These are phyloP conservation scores for Labroides dimidiatus DNA, from an alignment of 2,797 vertebrate species.

Conservation along the genomic window DNA sequence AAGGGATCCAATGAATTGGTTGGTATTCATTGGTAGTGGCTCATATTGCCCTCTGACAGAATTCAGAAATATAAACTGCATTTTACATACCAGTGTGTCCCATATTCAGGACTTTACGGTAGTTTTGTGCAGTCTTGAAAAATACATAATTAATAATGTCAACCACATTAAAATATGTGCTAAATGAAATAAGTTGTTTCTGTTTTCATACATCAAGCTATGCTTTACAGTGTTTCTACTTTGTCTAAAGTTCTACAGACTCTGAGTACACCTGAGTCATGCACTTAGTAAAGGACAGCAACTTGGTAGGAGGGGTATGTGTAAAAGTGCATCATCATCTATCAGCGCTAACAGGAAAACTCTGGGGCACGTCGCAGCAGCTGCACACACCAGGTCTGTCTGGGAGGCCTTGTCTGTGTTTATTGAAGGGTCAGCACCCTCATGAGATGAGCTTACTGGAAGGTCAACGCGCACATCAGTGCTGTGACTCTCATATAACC, in stretches of 20 bases:
- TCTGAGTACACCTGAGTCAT: background rate
- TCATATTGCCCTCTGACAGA: too few species aligned
- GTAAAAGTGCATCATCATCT: conserved; percentile 52
- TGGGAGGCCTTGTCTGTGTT: conserved; percentile 65
- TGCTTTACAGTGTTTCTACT: background rate
- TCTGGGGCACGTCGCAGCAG: conserved; percentile 37
- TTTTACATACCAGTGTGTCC: too few species aligned
- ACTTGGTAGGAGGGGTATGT: conserved; percentile 33
- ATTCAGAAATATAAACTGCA: too few species aligned
- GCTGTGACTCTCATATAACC: conserved; percentile 51
- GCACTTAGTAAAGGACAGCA: conserved; percentile 26
- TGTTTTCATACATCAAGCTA: too few species aligned
- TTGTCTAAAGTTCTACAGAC: background rate
- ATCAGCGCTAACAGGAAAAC: conserved; percentile 60
- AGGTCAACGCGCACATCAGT: conserved; percentile 69
- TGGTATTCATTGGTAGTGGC: too few species aligned
- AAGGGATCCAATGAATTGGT: too few species aligned
- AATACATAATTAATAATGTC: too few species aligned
- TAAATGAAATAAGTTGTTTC: too few species aligned
- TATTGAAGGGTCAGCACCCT: conserved; percentile 66
- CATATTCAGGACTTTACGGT: too few species aligned
- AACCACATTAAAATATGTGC: too few species aligned
- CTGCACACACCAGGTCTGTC: conserved; percentile 37
- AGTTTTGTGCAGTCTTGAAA: too few species aligned
- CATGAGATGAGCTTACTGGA: conserved; percentile 56